Base-by-base conservation (phyloP, 2,113 vertebrate genomes). In the Siniperca chuatsi region DNA sequence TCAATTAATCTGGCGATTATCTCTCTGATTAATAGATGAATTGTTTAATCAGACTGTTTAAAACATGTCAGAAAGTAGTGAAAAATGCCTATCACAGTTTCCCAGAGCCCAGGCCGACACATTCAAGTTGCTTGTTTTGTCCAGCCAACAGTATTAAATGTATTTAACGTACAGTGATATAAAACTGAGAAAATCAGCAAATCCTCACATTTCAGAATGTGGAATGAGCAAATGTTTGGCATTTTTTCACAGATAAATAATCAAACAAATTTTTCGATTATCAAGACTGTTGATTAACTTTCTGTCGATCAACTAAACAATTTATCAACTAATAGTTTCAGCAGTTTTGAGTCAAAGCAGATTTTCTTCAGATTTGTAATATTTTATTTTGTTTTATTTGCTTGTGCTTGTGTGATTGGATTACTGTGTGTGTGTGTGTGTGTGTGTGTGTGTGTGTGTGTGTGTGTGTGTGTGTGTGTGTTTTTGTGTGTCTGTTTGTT, bases 401-500 rank as follows among this genome's bases (percentile, higher is more conserved):
- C 29, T 65, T 79, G 66, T 57, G 64, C 62, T 35, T 65, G 65
- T 70, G 57, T 58, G 42, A 81, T 20, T 29, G 67, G 42, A 33
- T 50, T n/a, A 33, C 25, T 76, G 21, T 57, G 35, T 75, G 58
- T 85, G 78, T 67, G 29, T 77, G 55, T 58, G 25, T 50, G 35
- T 62, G 54, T 75, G 11, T 75, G n/a, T 48, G 15, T 78, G 69
- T 61, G 66, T 64, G 40, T 72, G 33, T 64, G 66, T 67, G 29
- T 77, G 55, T 58, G 25, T 50, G 35, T 62, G 54, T 75, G 11
- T 75, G n/a, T 48, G 33, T 64, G 66, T 80, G 40, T 85, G 79
- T 76, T 67, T 82, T 78, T 83, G 81, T 89, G 69, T 86, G 81
- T 92, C 20, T 91, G 83, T 90, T 88, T 90, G 84, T 89, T 90